Evolutionary conservation across 1,140 invertebrate species (phyloP), one percentile per base, ranked within the genome.

Genomic region (Nephila pilipes): DNA sequence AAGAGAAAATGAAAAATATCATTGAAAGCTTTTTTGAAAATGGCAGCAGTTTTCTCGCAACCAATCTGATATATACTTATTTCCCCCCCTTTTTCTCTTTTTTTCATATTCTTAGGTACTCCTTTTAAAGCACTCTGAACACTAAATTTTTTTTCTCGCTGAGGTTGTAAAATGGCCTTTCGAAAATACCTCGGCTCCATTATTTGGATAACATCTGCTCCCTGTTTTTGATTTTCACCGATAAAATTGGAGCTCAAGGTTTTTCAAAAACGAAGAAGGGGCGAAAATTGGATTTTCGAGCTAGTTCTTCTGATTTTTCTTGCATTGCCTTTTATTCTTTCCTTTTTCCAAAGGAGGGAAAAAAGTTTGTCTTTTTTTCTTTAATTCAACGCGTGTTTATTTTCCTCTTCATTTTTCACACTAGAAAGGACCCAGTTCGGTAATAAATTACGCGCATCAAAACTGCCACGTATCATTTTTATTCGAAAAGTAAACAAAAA

Each of bases 121-220:
- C 25, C 63, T 10, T 25, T 65, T 65, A 29, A 65, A 65, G 25
- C 63, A 65, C 22, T 25, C 63, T 65, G 25, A 65, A 65, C 63
- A 25, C 25, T n/a, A n/a, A 14, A 25, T 65, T n/a, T n/a, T 65
- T 65, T 65, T 65, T 63, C 63, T 65, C 63, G 29, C 3, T 36
- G 25, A 18, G 69, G 69, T 75, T 36, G 29, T 75, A 18, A 36
- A 75, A 75, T 75, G 69, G 29, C 69, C 16, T 46, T 75, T 75
- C 69, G 29, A 36, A 75, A 75, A 75, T 36, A 75, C 32, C 69
- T 32, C 10, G 69, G 69, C 69, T 36, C 29, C 29, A 75, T 75
- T 36, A 36, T 75, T 75, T 75, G 29, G 29, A 75, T 36, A 36
- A 32, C 69, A 75, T 36, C 69, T 75, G 29, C 69, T 75, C 69